A percentile compares a stretch with the other conserved stretches of the same genome.
phyloP scores from a whole-genome alignment of 2,797 vertebrate species.

The Falco biarmicus region DNA sequence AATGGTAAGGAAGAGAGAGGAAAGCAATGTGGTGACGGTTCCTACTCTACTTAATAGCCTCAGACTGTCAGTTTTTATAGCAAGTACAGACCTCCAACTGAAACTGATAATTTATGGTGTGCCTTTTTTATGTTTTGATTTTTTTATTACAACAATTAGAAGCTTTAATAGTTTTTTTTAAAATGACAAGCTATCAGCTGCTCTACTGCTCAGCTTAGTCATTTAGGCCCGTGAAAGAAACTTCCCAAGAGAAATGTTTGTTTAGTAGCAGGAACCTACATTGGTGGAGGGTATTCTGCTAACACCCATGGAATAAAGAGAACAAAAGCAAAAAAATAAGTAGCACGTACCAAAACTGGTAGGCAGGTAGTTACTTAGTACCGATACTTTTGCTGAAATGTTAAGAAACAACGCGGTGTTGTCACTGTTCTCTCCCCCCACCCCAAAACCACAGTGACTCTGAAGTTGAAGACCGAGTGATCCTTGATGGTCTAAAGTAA shows the following conservation, averaged over 20 bases:
- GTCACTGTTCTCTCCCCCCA: not conserved
- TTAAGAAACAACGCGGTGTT: not conserved
- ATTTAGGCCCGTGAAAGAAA: not conserved
- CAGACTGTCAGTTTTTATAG: not conserved
- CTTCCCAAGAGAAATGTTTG: not conserved
- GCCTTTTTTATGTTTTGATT: not conserved
- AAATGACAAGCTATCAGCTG: not conserved
- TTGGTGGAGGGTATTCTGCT: not conserved
- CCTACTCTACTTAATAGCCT: conserved; percentile 12
- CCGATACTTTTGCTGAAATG: not conserved
- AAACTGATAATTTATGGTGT: not conserved
- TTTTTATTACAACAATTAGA: not conserved
- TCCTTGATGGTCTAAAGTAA: not conserved
- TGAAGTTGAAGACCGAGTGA: not conserved
- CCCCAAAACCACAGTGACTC: too few relatives aligned
- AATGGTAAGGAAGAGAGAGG: conserved; percentile 9
- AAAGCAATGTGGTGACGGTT: not conserved
- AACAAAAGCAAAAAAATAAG: not conserved
- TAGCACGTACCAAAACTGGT: not conserved
- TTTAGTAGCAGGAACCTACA: not conserved
- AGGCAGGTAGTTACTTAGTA: not conserved
- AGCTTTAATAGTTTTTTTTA: not conserved
- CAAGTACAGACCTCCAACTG: not conserved
- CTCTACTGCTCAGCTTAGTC: not conserved
- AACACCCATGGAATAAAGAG: not conserved